These are phyloP conservation scores for Chionodraco myersi DNA, from an alignment of 2,113 vertebrate genomes.

Conservation along the genomic window DNA sequence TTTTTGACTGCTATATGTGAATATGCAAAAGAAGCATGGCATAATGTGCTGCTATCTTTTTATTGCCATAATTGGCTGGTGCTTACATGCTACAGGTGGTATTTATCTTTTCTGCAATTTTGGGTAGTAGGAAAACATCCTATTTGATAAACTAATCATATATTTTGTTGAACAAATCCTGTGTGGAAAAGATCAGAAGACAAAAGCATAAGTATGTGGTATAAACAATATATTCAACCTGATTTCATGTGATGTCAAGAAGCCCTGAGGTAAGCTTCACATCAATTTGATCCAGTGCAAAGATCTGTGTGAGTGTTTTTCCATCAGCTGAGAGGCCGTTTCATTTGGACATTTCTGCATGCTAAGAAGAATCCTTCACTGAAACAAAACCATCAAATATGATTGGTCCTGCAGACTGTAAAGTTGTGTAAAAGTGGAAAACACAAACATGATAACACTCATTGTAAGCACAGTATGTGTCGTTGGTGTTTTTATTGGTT, in stretches of 20 bases:
- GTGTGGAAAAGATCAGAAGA: not conserved
- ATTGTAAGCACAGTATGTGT: not conserved
- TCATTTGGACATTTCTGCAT: not conserved
- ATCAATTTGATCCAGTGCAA: not conserved
- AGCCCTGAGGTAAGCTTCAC: not conserved
- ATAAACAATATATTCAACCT: too few species aligned
- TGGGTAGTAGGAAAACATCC: not conserved
- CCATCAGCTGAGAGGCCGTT: constrained; percentile 1
- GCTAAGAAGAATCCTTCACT: not conserved
- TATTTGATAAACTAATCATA: not conserved
- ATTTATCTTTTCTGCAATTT: not conserved
- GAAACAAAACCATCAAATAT: not conserved
- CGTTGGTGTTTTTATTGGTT: constrained; percentile 29
- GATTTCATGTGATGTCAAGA: too few species aligned
- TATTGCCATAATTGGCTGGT: not conserved
- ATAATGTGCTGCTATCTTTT: too few species aligned
- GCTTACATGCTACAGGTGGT: not conserved
- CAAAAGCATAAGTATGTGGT: not conserved
- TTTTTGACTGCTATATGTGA: too few species aligned
- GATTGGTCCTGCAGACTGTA: not conserved
- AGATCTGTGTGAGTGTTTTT: constrained; percentile 21
- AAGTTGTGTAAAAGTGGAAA: too few species aligned
- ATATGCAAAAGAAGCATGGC: too few species aligned
- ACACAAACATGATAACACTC: not conserved
- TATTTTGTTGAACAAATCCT: not conserved